Base-by-base conservation (phyloP, 2,888 invertebrate genomes). In the Drosophila picticornis region DNA sequence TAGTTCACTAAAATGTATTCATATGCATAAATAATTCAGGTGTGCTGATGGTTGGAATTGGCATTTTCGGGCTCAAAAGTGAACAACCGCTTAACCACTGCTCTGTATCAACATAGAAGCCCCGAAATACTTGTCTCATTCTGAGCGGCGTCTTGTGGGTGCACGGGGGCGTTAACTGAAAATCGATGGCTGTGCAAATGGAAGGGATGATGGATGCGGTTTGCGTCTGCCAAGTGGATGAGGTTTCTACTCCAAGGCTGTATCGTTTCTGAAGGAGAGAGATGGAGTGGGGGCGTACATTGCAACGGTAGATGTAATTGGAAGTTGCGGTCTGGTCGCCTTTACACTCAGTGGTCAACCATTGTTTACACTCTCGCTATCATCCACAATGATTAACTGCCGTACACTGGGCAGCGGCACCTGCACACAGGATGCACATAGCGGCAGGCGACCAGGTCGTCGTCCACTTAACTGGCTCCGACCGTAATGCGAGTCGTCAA, bases 181-280 rank as follows among this genome's bases (percentile, higher is more conserved):
- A 93, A 93, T 72, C 87, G 85, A 86, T 92, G 83, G 36, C 91
- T 91, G 82, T 91, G 92, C 74, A 93, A 85, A 88, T 93, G 93
- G 75, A 92, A 91, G 62, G 93, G 92, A 90, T 93, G 93, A 88
- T 91, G 91, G 75, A 92, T 76, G 65, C 77, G 83, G 57, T 90
- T 82, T 56, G 81, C 70, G 73, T 59, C 80, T 77, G 84, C 92
- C 92, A 77, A 72, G 83, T 78, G 74, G 75, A 83, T 81, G 67
- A 75, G 77, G 70, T 77, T 68, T 80, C 68, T 55, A 72, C 74
- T 61, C 53, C 69, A 48, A 66, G 53, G 43, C 71, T 67, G 66
- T 72, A 72, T 63, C 73, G 69, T 59, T 69, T 63, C 68, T 64
- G 48, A 61, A 50, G 53, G 51, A 43, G 40, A 32, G 16, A 10